Base-by-base conservation (phyloP, 2,888 invertebrate species). In the Opisthograptis luteolata region DNA sequence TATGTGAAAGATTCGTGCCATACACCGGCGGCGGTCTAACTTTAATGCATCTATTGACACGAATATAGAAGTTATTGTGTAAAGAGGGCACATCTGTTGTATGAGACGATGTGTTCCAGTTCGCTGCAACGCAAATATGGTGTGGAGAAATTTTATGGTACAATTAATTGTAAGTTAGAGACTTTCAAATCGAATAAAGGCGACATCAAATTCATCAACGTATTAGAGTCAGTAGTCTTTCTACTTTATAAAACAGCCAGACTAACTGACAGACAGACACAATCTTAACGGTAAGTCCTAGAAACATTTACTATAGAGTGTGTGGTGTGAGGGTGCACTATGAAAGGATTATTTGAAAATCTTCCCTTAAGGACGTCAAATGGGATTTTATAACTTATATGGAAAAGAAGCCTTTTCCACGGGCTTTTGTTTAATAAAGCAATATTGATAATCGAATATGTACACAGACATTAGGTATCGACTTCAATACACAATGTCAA, bases 51-150 rank as follows among this genome's bases (percentile, higher is more conserved):
- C 42, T 39, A 39, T 40, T 50, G 50, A 40, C 44, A 44, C 34
- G 25, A 44, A 50, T 32, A 19, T 42, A 34, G 36, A 52, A 45
- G 45, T 54, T 19, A 53, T 45, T 50, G 50, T 45, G 52, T 25
- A 60, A 44, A 41, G 44, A 31, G 48, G 53, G 46, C 53, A 48
- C 55, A 55, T 58, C 47, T 46, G 50, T 34, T 55, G 43, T 31
- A 22, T 14, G 31, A 32, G 37, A 50, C 37, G 19, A 15, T 40
- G 24, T 30, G 34, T 39, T 39, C 34, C 24, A 30, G 25, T 41
- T 51, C 0, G 6, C 24, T 45, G 10, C 30, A 30, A 30, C 17
- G 19, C 30, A 17, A 35, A 36, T 19, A 30, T 9, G 25, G 22
- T 22, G 28, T 19, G 28, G 8, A 25, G 32, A 37, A 31, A 37